Base-by-base conservation (phyloP, 2,888 invertebrate species). In the Pammene aurita region DNA sequence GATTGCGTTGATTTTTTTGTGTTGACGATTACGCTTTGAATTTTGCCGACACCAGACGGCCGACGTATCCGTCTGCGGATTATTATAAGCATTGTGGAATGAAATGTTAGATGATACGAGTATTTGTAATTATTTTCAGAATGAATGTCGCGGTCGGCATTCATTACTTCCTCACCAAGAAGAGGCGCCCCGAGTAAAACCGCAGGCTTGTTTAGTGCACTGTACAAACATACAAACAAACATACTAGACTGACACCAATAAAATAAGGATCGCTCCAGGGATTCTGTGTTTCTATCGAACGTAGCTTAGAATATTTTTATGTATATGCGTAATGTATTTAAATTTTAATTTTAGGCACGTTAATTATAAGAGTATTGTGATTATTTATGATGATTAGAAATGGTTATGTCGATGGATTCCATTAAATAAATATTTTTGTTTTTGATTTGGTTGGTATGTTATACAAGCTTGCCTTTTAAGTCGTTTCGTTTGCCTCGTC, bases 151-250 rank as follows among this genome's bases (percentile, higher is more conserved):
- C 87, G 52, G 69, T 83, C 62, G 87, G 89, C 79, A 84, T 85
- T 88, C 90, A 88, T 86, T 88, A 83, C 81, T 80, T 89, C 77
- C 81, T 89, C 72, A 76, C 73, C 54, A 87, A 82, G 84, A 87
- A 84, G 84, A 85, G 69, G 66, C 72, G 72, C 54, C 82, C 81
- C 77, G 77, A 81, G 76, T 85, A 87, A 70, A 42, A 41, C 16
- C 41, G 26, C 48, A 46, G 44, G 41, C 54, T 16, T 16, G 34
- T 50, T 41, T 56, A 56, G 56, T 48, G 52, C 58, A 66, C 52
- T 68, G 68, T 68, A 67, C 67, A 67, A 56, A 62, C 48, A 48
- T 10, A 48, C 48, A 16, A 9, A 50, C 50, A 50, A 11, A 50
- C 50, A 50, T 34, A 34, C 44, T 68, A 58, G 64, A 68, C 63